Conservation (phyloP, 2,113 vertebrate genomes). For the Maccullochella peelii region DNA sequence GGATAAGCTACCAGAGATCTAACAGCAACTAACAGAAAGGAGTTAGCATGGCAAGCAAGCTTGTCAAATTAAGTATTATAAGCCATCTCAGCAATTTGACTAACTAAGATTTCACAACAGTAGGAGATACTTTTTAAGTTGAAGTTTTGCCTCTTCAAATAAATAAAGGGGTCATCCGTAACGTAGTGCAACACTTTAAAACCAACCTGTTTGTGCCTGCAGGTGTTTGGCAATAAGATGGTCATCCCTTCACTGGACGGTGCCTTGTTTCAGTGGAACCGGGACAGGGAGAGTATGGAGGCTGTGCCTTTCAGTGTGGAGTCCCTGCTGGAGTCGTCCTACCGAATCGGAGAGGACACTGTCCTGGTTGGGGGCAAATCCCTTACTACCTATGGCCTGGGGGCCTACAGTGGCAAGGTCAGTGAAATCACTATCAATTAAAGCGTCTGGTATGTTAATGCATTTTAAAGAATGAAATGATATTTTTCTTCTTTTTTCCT, state of each 20-base stretch:
- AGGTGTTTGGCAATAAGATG: slow-evolving; percentile 98
- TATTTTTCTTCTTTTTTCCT: rapidly evolving
- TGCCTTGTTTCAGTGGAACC: slow-evolving; percentile 97
- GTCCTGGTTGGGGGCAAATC: slow-evolving; percentile 97
- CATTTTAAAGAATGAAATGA: background rate
- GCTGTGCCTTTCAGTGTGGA: slow-evolving; percentile 97
- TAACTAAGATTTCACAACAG: background rate
- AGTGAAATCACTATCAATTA: background rate
- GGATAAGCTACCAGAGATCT: too few relatives aligned
- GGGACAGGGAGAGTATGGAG: slow-evolving; percentile 97
- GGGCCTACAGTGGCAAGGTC: slow-evolving; percentile 95
- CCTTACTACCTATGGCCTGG: slow-evolving; percentile 94
- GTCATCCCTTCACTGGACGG: slow-evolving; percentile 98
- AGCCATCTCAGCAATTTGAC: background rate
- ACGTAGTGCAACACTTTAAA: background rate
- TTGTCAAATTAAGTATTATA: background rate
- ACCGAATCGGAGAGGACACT: slow-evolving; percentile 94
- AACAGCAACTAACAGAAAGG: too few relatives aligned
- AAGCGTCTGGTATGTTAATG: background rate
- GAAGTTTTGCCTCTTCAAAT: background rate
- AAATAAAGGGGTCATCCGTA: background rate
- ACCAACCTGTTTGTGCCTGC: slow-evolving; percentile 2
- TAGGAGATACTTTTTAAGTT: background rate
- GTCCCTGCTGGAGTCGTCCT: slow-evolving; percentile 96
- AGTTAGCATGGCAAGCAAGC: background rate